Evolutionary conservation across 2,888 invertebrate species (phyloP), one percentile per base, ranked within the genome.

Genomic region (Drosophila mayaguana): DNA sequence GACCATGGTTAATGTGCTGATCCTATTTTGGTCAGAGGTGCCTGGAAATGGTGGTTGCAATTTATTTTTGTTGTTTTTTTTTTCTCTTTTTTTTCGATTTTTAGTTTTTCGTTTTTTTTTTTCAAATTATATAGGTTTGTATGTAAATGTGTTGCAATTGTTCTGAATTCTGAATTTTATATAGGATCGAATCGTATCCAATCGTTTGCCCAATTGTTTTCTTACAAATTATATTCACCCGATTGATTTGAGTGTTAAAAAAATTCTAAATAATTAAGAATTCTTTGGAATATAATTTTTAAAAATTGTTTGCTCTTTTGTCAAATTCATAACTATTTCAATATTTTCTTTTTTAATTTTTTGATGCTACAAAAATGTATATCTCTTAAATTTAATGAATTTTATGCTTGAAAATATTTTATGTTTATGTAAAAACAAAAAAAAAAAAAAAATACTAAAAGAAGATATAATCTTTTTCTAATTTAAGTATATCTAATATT

Each of bases 1-100:
- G 94, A 97, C 97, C 97, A 97, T 96, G 93, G 95, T 95, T 94
- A 97, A 95, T 93, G 97, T 97, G 95, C 96, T 97, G 95, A 97
- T 95, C 94, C 96, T 96, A 94, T 96, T 95, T 93, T 95, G 94
- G 94, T 95, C 95, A 93, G 95, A 94, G 93, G 95, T 95, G 94
- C 95, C 96, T 96, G 96, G 90, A 94, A 94, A 82, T 85, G 89
- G 83, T 86, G 73, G 76, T 87, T 84, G 78, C 77, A 78, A 80
- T 83, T 79, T 77, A 69, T 72, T 78, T 75, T 72, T 25, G 25
- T 59, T 61, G 32, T 14, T 54, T 38, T 46, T 25, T 45, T 56
- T 54, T 28, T 28, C 7, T 54, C 34, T 46, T 25, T 45, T 56
- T 54, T 28, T 28, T 55, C 20, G 43, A 20, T 45, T 45, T 45